Percentiles rank a stretch among this genome's conserved stretches.
These are phyloP conservation scores for Cynodonichthys magdalenae DNA, from an alignment of 2,797 vertebrate species.

Conservation along the genomic window DNA sequence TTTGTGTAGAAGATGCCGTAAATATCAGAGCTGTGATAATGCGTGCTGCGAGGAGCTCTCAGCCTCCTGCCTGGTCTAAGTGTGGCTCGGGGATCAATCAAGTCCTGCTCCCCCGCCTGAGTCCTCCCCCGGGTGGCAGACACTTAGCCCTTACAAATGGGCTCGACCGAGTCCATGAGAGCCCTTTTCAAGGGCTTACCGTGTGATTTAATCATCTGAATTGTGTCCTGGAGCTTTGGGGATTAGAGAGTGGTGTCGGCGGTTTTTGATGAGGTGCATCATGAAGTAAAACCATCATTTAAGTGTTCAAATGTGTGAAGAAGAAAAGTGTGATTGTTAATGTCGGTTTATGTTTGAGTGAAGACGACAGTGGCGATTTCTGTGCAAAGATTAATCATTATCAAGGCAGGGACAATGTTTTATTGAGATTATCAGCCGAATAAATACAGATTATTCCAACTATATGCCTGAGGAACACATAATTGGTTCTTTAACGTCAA, in stretches of 20 bases:
- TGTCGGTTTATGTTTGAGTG: not conserved
- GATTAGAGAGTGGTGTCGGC: slow-evolving; percentile 14
- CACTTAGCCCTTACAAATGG: slow-evolving; percentile 54
- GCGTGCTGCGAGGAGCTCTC: slow-evolving; percentile 9
- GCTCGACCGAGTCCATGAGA: slow-evolving; percentile 45
- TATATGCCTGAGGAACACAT: too few species aligned
- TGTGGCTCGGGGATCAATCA: slow-evolving; percentile 56
- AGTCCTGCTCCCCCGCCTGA: slow-evolving; percentile 9
- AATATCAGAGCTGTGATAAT: slow-evolving; percentile 7
- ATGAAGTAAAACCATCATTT: slow-evolving; percentile 7
- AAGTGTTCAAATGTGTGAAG: not conserved
- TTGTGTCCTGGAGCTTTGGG: slow-evolving; percentile 27
- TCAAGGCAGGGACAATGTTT: not conserved
- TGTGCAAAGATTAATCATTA: not conserved
- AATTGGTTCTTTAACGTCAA: too few species aligned
- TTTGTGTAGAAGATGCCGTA: slow-evolving; percentile 7
- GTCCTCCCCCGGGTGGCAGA: slow-evolving; percentile 27
- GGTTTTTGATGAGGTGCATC: slow-evolving; percentile 4
- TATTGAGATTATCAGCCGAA: not conserved
- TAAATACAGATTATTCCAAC: too few species aligned
- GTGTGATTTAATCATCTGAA: slow-evolving; percentile 52
- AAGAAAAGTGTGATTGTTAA: not conserved
- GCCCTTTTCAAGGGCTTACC: slow-evolving; percentile 52
- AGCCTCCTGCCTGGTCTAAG: slow-evolving; percentile 37
- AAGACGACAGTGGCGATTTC: not conserved